phyloP scores from a whole-genome alignment of 2,797 vertebrate species.

The Cossypha polioptera region DNA sequence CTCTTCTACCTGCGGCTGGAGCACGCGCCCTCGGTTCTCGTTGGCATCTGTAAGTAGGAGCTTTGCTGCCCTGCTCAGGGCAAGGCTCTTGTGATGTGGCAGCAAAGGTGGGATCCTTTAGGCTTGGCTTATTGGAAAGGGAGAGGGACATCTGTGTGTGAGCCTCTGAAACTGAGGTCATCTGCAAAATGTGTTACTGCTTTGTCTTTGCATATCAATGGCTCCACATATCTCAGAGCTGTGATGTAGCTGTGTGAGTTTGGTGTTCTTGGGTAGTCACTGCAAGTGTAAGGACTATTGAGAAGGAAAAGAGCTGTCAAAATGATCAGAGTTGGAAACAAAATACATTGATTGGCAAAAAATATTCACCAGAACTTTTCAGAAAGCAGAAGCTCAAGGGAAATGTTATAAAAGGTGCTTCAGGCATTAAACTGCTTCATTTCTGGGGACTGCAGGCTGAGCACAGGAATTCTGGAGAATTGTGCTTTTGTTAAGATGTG shows the following conservation, averaged over 20 bases:
- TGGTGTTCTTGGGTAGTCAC: not conserved
- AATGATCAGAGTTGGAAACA: not conserved
- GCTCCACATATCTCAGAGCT: not conserved
- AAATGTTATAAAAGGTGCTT: not conserved
- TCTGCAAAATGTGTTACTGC: not conserved
- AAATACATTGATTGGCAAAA: not conserved
- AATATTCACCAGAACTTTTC: not conserved
- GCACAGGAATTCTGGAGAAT: fast-evolving
- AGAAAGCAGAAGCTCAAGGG: not conserved
- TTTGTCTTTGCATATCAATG: not conserved
- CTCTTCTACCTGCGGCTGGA: slow-evolving; percentile 88
- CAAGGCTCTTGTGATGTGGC: not conserved
- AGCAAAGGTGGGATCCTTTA: not conserved
- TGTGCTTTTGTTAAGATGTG: not conserved
- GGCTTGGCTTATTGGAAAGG: not conserved
- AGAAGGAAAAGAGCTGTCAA: not conserved
- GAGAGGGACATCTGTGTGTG: no score
- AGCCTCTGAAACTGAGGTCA: not conserved
- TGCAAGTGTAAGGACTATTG: not conserved
- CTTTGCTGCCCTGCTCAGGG: not conserved
- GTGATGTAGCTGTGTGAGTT: not conserved
- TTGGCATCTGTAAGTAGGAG: slow-evolving; percentile 84
- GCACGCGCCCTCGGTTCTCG: slow-evolving; percentile 82
- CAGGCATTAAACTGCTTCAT: not conserved
- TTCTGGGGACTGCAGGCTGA: not conserved